Evolutionary conservation across 2,888 invertebrate species (phyloP), one percentile per base, ranked within the genome.

Genomic region (Tortrix viridana): DNA sequence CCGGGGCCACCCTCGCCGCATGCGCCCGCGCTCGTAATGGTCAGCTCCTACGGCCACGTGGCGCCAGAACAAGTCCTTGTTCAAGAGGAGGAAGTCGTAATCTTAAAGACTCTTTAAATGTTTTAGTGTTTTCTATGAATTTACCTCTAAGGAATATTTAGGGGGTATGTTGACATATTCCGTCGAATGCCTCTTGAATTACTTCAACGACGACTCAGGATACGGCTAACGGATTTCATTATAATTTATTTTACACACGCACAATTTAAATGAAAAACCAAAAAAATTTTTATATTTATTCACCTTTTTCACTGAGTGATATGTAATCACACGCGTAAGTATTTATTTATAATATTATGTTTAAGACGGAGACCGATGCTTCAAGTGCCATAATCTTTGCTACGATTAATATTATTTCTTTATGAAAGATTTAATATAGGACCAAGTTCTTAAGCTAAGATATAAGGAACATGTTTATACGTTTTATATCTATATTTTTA

Each of bases 331-430:
- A 73, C 75, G 74, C 73, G 50, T 68, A 67, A 67, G 65, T 66
- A 49, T 60, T 56, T 60, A 47, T 59, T 56, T 61, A 64, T 71
- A 67, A 67, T 62, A 67, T 58, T 70, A 67, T 75, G 71, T 73
- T 71, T 80, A 78, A 79, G 82, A 80, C 74, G 61, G 67, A 72
- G 76, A 85, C 89, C 89, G 88, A 84, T 82, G 84, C 84, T 88
- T 85, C 83, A 81, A 74, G 89, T 90, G 91, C 90, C 90, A 91
- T 90, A 84, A 77, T 77, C 74, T 78, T 75, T 75, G 70, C 63
- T 71, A 69, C 67, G 60, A 63, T 68, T 65, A 66, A 69, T 68
- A 65, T 65, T 65, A 61, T 65, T 41, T 54, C 44, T 66, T 60
- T 64, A 53, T 60, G 47, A 55, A 57, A 57, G 58, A 52, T 61